Percentiles rank a stretch among this genome's conserved stretches.
Conservation (phyloP, 2,797 vertebrate genomes). For the Halcyon smyrnensis region DNA sequence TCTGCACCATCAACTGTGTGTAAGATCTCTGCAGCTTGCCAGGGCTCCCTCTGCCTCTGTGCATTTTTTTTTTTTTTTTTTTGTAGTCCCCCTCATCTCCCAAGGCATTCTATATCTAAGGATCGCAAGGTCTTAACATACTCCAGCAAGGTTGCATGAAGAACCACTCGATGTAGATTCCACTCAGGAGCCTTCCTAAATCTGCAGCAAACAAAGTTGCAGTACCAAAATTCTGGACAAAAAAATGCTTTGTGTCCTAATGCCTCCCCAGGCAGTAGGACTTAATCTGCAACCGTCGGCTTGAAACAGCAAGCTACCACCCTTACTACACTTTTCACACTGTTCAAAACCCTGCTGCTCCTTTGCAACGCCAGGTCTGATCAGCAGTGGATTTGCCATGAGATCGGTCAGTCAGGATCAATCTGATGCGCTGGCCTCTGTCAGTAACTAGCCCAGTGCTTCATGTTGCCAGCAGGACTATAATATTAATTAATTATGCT, state of each 20-base stretch:
- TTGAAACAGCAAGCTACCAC: background rate
- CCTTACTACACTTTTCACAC: background rate
- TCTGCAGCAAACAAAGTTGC: background rate
- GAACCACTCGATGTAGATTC: background rate
- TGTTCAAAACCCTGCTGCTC: rapidly evolving
- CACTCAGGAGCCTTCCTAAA: background rate
- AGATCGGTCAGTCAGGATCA: background rate
- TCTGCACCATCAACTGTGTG: background rate
- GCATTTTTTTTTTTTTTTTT: background rate
- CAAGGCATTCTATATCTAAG: background rate
- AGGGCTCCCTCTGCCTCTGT: background rate
- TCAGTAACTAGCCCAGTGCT: background rate
- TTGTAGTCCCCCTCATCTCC: background rate
- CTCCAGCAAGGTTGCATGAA: background rate
- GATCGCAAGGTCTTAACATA: background rate
- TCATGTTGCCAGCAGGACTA: background rate
- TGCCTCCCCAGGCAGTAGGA: background rate
- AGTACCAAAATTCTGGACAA: background rate
- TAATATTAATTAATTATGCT: rapidly evolving
- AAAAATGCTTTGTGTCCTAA: background rate
- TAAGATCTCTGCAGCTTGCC: background rate
- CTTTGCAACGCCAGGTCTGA: background rate
- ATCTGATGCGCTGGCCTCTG: background rate
- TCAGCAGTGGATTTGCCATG: background rate
- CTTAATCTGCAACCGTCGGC: background rate